Conservation (phyloP, 2,888 invertebrate genomes). For the Lasioglossum villosulum region DNA sequence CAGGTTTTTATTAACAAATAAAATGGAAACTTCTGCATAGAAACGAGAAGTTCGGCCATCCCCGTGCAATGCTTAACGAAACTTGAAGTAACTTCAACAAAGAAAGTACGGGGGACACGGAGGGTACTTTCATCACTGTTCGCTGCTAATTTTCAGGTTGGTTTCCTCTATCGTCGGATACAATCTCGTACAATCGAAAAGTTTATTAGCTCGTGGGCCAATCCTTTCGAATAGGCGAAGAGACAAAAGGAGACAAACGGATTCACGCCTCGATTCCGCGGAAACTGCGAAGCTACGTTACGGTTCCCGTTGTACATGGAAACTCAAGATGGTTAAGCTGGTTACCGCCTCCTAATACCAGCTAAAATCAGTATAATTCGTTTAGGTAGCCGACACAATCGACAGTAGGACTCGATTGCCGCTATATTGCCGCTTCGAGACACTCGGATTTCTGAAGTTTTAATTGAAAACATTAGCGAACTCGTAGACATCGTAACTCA, state of each 20-base stretch:
- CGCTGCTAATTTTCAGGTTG: conserved; percentile 25
- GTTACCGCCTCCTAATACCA: background rate
- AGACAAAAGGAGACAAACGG: conserved; percentile 47
- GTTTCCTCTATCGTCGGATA: background rate
- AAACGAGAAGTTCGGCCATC: background rate
- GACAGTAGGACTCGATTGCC: conserved; percentile 8
- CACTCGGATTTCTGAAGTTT: background rate
- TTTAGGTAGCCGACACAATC: background rate
- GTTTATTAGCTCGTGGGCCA: conserved; percentile 16
- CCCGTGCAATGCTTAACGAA: background rate
- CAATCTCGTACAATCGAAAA: conserved; percentile 38
- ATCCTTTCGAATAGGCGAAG: background rate
- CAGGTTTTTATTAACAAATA: background rate
- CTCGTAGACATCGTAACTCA: background rate
- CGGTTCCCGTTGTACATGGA: conserved; percentile 29
- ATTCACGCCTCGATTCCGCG: conserved; percentile 25
- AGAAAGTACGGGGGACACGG: background rate
- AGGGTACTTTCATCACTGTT: background rate
- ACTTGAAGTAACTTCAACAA: background rate
- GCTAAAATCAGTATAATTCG: conserved; percentile 11
- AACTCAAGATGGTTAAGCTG: conserved; percentile 14
- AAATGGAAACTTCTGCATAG: background rate
- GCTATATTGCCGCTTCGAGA: background rate
- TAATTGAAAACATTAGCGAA: background rate
- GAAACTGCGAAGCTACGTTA: conserved; percentile 17